A percentile compares a stretch with the other conserved stretches of the same genome.
Evolutionary conservation across 1,140 invertebrate genomes (phyloP).

Genomic region (Phymastichus coffea): DNA sequence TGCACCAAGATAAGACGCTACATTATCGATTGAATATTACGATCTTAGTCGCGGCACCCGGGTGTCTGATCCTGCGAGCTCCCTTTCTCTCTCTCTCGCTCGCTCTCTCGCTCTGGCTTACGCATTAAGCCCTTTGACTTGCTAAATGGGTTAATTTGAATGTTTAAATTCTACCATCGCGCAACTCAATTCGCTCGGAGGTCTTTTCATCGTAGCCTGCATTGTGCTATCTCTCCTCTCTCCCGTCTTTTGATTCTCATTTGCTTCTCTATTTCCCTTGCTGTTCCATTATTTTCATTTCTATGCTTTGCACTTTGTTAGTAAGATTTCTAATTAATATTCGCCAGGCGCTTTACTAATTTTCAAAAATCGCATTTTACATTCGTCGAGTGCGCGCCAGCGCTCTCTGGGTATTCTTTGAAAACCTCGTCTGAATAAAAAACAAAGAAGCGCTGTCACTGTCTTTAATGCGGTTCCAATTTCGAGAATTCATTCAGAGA

Average conservation of each 20-base stretch:
- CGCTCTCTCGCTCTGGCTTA: too few relatives aligned
- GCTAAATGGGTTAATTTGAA: constrained; percentile 55
- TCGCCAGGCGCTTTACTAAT: too few relatives aligned
- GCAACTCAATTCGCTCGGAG: constrained; percentile 51
- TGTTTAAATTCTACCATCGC: constrained; percentile 49
- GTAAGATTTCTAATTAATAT: too few relatives aligned
- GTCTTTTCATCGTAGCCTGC: constrained; percentile 33
- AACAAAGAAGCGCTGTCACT: too few relatives aligned
- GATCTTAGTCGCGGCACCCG: constrained; percentile 34
- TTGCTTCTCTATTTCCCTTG: constrained; percentile 11
- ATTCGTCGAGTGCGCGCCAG: too few relatives aligned
- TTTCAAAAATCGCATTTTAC: too few relatives aligned
- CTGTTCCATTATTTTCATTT: constrained; percentile 24
- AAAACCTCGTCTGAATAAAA: too few relatives aligned
- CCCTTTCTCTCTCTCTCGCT: too few relatives aligned
- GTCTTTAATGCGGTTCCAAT: too few relatives aligned
- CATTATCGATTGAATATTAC: constrained; percentile 52
- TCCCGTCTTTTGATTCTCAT: neutral
- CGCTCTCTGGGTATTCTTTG: too few relatives aligned
- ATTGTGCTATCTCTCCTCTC: constrained; percentile 14
- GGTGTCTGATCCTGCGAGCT: constrained; percentile 11
- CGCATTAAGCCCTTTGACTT: constrained; percentile 51
- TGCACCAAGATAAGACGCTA: constrained; percentile 36
- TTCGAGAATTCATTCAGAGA: too few relatives aligned
- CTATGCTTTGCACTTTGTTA: too few relatives aligned